Evolutionary conservation across 2,113 vertebrate genomes (phyloP).

Genomic region (Tragelaphus imberbis): DNA sequence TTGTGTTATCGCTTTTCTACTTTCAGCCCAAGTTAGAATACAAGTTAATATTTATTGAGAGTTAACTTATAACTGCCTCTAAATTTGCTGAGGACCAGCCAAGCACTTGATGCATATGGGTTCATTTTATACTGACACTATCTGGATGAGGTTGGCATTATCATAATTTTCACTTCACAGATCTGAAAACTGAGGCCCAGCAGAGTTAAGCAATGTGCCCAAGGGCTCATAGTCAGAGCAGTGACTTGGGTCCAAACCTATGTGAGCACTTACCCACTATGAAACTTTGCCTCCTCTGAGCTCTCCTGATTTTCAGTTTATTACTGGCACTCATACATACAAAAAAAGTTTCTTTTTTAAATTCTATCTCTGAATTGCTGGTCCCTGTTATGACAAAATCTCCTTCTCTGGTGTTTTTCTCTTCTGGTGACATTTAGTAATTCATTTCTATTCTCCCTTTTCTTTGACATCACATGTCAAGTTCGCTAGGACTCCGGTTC

Average conservation of each 20-base stretch:
- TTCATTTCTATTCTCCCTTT: background rate
- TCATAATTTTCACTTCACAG: background rate
- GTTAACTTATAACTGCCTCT: background rate
- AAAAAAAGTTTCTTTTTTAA: background rate
- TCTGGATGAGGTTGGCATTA: background rate
- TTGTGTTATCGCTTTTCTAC: background rate
- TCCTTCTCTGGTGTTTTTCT: background rate
- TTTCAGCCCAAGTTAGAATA: background rate
- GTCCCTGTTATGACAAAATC: background rate
- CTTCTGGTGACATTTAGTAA: background rate
- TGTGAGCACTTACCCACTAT: background rate
- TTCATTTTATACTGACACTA: background rate
- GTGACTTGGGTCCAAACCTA: background rate
- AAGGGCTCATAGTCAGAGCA: background rate
- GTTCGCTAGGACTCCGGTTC: background rate
- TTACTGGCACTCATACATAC: background rate
- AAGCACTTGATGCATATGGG: background rate
- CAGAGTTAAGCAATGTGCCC: background rate
- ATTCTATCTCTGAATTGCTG: background rate
- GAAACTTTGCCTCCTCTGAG: background rate
- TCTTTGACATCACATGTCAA: background rate
- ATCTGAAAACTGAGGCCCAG: background rate
- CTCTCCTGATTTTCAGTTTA: background rate
- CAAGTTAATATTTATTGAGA: background rate
- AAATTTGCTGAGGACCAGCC: background rate